These are phyloP conservation scores for Galerucella nymphaeae DNA, from an alignment of 2,888 invertebrate species.

Conservation along the genomic window DNA sequence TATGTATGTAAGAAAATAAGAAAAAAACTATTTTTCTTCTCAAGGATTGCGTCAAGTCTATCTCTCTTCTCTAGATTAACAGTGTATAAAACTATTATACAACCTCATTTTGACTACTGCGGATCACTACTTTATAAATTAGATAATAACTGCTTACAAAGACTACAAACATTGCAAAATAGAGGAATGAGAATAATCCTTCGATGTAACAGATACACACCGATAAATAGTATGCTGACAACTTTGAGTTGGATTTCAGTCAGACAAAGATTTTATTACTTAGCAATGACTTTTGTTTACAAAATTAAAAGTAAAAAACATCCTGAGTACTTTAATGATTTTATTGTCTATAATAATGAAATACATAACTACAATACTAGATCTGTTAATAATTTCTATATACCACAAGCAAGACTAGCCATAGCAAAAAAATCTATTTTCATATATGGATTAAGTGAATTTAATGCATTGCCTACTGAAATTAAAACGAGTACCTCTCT, in stretches of 20 bases:
- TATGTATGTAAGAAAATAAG: no score
- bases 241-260: no score
- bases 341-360: no score
- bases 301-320: background rate
- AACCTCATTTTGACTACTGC: slow-evolving; percentile 29
- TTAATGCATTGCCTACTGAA: no score
- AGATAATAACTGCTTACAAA: slow-evolving; percentile 12
- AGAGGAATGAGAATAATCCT: slow-evolving; percentile 4
- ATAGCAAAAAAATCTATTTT: no score
- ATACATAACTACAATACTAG: no score
- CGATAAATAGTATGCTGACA: background rate
- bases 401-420: no score
- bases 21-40: slow-evolving; percentile 3
- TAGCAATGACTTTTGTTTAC: background rate
- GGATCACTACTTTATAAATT: slow-evolving; percentile 18
- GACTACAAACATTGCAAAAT: slow-evolving; percentile 13
- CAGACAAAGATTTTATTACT: background rate
- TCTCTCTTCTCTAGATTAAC: slow-evolving; percentile 19
- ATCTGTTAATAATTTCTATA: no score
- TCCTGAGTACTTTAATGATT: no score
- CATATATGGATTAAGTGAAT: no score
- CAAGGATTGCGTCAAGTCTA: background rate
- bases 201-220: slow-evolving; percentile 3
- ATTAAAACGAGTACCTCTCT: no score
- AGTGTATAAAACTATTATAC: slow-evolving; percentile 26